Evolutionary conservation across 2,797 vertebrate genomes (phyloP).

Genomic region (Limnodromus scolopaceus): DNA sequence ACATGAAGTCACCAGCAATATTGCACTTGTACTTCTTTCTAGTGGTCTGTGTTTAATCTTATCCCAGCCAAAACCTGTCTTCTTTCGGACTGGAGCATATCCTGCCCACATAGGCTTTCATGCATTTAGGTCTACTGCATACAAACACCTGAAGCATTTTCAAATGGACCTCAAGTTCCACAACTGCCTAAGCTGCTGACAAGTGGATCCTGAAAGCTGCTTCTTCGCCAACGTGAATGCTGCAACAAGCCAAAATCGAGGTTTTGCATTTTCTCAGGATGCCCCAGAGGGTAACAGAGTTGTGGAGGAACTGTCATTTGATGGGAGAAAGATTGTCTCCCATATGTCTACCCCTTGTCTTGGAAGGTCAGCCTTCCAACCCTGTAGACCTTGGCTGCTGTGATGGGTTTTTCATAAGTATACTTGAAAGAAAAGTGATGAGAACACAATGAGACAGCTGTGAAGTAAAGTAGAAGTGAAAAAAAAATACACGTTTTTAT

Average conservation of each 20-base stretch:
- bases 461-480: not conserved
- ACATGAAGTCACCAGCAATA: not conserved
- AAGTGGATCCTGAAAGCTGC: not conserved
- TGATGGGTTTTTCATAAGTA: not conserved
- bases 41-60: not conserved
- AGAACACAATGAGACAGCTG: not conserved
- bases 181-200: not conserved
- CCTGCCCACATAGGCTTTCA: not conserved
- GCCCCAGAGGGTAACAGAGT: not conserved
- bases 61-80: not conserved
- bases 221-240: not conserved
- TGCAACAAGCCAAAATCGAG: not conserved
- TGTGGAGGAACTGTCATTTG: not conserved
- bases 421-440: not conserved
- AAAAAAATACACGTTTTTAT: slow-evolving; percentile 4
- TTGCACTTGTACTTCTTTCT: not conserved
- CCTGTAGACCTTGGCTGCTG: not conserved
- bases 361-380: not conserved
- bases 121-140: not conserved
- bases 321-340: not conserved
- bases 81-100: not conserved
- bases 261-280: not conserved
- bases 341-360: not conserved
- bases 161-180: not conserved
- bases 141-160: not conserved